Evolutionary conservation across 2,113 vertebrate genomes (phyloP), one percentile per base, ranked within the genome.

Genomic region (Ammodytes dubius): DNA sequence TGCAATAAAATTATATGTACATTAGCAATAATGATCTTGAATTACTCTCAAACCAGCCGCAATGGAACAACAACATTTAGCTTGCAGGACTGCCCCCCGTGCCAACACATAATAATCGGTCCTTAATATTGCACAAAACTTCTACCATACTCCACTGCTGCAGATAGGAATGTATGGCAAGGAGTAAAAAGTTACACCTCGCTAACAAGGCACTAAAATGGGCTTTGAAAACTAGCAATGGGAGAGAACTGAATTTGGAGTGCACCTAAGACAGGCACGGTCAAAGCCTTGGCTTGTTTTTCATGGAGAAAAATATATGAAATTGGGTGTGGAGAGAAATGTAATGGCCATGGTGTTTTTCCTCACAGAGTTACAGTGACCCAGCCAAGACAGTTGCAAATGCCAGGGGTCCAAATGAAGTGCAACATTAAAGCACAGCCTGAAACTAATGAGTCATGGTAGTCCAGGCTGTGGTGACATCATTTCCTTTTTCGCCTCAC

Each of bases 381-480:
- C 69, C 65, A 66, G 84, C 85, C 69, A 84, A 82, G 57, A 46
- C 56, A 47, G 61, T 14, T 37, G 4, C 37, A 39, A 53, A 42
- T 35, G 81, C 84, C 66, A 75, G 65, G 53, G 75, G 69, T 69
- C 45, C 50, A 68, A 87, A 87, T 79, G 79, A 61, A 73, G 81
- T 82, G 64, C 69, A 77, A 58, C 43, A 71, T 84, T 70, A 83
- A 59, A 78, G 66, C 52, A n/a, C 58, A 49, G 79, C 14, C 68
- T 76, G 73, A 89, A 83, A 80, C 77, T 74, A 85, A 89, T 91
- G 89, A 89, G 77, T 92, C 89, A 91, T 81, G 81, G 81, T 85
- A 72, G 91, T 87, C 89, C 88, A 79, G 86, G 74, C 47, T 43
- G 63, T 47, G 81, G 27, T 92, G 90, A 94, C 88, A 88, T 93